Base-by-base conservation (phyloP, 2,113 vertebrate species). In the Macaca mulatta region DNA sequence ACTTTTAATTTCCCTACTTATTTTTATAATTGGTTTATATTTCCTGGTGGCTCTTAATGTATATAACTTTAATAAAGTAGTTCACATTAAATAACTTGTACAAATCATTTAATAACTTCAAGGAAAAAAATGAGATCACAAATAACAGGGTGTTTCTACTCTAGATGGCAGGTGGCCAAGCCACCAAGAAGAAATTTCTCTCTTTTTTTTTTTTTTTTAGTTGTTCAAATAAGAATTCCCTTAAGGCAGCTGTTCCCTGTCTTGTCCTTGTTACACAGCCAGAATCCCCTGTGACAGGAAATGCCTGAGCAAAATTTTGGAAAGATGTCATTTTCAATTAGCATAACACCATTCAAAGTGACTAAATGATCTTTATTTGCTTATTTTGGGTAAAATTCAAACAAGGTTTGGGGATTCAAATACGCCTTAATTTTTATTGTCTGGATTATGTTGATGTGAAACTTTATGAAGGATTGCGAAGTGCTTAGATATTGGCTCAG, bases 271-370 rank as follows among this genome's bases (percentile, higher is more conserved):
- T 92, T 93, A 90, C 57, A 94, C 32, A 95, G 96, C 64, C 83
- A 96, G 86, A 89, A 83, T 93, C 18, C n/a, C n/a, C 70, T 50
- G 70, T 69, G 79, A 97, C 89, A 97, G 91, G 93, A 97, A 96
- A 96, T 50, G 86, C 75, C 64, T 96, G 89, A 94, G 83, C 45
- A 93, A 90, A 97, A 92, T 57, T 88, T 97, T 14, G 40, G 89
- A 59, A 84, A 95, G 50, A 88, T 96, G 97, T 97, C 97, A 88
- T 97, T 96, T 96, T n/a, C n/a, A 78, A 96, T 92, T 97, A 97
- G 88, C 32, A 38, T 27, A 79, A n/a, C 32, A 45, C 57, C 75
- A 79, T 93, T 95, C 79, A 90, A 87, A 94, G 70, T 50, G 11
- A 35, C 22, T 87, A 7, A 57, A 55, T 95, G 32, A 77, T 70